Evolutionary conservation across 2,113 vertebrate genomes (phyloP).

Genomic region (Lampris incognitus): DNA sequence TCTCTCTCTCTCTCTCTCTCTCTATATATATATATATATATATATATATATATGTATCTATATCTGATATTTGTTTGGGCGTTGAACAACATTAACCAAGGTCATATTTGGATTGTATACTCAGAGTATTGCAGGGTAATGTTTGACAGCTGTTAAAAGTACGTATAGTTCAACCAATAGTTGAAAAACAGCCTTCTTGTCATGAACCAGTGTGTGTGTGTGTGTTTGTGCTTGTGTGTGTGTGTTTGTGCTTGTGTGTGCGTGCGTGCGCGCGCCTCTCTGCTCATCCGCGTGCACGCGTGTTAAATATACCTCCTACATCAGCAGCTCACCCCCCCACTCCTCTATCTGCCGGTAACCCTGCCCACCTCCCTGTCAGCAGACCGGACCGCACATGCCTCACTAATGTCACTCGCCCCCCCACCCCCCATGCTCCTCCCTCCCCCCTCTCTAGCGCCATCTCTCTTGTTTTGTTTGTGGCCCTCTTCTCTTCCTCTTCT

Average conservation of each 20-base stretch:
- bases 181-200: neutral
- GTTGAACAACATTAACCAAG: neutral
- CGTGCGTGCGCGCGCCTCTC: slow-evolving; percentile 8
- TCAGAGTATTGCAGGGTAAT: neutral
- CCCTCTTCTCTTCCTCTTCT: slow-evolving; percentile 63
- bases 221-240: slow-evolving; percentile 8
- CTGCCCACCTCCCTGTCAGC: slow-evolving; percentile 52
- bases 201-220: slow-evolving; percentile 5
- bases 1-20: too few relatives aligned
- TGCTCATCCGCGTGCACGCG: neutral
- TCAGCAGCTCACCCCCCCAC: slow-evolving; percentile 48
- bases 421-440: neutral
- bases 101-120: neutral
- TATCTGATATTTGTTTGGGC: too few relatives aligned
- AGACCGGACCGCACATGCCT: slow-evolving; percentile 60
- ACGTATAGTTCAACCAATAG: neutral
- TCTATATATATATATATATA: too few relatives aligned
- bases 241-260: slow-evolving; percentile 4
- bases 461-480: slow-evolving; percentile 64
- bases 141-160: neutral
- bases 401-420: slow-evolving; percentile 34
- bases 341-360: slow-evolving; percentile 37
- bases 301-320: slow-evolving; percentile 58
- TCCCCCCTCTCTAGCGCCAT: slow-evolving; percentile 1
- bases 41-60: too few relatives aligned